phyloP scores from a whole-genome alignment of 2,113 vertebrate species.

The Origma solitaria region DNA sequence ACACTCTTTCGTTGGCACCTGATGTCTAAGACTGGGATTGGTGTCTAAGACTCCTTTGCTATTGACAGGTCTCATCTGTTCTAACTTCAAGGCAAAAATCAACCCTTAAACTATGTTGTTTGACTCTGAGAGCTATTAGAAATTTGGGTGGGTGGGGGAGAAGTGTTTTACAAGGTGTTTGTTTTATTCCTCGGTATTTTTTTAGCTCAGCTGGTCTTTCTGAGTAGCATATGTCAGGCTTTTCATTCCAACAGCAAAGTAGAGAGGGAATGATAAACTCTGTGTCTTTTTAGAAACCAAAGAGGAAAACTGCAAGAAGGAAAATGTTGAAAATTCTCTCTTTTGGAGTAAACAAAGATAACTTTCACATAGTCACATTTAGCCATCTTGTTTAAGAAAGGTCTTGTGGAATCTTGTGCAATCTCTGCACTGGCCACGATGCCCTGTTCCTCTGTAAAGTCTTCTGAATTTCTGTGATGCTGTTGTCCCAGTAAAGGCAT shows the following conservation, averaged over 20 bases:
- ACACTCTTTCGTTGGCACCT: not conserved
- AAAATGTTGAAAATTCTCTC: not conserved
- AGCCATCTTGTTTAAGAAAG: not conserved
- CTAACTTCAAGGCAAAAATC: not conserved
- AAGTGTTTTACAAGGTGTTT: not conserved
- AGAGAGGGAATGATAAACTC: not conserved
- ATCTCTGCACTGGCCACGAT: accelerated
- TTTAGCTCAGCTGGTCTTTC: not conserved
- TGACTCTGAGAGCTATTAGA: not conserved
- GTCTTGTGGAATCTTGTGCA: not conserved
- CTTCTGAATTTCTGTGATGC: not conserved
- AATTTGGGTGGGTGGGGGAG: not conserved
- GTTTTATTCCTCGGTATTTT: not conserved
- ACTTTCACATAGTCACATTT: not conserved
- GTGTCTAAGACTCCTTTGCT: not conserved
- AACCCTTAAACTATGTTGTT: not conserved
- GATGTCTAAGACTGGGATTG: not conserved
- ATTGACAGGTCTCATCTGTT: not conserved
- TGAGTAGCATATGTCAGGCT: not conserved
- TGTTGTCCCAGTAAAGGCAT: not conserved
- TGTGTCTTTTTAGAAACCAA: not conserved
- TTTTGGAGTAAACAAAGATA: not conserved
- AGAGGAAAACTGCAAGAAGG: not conserved
- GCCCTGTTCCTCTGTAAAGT: not conserved
- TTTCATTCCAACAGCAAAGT: not conserved